Base-by-base conservation (phyloP, 2,888 invertebrate species). In the Steinernema carpocapsae region DNA sequence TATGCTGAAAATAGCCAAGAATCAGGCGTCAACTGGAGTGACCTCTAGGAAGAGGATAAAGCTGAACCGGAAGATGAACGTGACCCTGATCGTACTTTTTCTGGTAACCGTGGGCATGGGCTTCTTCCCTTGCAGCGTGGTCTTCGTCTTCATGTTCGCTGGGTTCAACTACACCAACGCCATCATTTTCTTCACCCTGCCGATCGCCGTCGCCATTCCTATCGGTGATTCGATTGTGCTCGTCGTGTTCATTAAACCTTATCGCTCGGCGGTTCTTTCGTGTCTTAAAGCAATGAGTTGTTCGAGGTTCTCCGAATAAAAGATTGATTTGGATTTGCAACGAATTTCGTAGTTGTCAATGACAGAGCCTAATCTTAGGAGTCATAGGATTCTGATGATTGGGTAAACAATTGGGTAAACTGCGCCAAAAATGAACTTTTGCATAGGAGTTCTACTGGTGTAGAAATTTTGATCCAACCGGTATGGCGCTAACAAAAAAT, bases 121-220 rank as follows among this genome's bases (percentile, higher is more conserved):
- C 48, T 48, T 48, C 48, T 48, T 48, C 48, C 48, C 48, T 19
- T 48, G 48, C n/a, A 48, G n/a, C n/a, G 48, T 48, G 48, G 19
- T 48, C 48, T 4, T 48, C 7, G 19, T 48, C 48, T 48, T 48
- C 48, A 48, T 48, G 48, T n/a, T 48, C n/a, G 19, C 48, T 19
- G n/a, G n/a, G 19, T 48, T 48, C 48, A 48, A 48, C n/a, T 48
- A 48, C n/a, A 48, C 48, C 10, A 48, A 48, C 48, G 48, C 19
- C 10, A 19, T 48, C 10, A 48, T 48, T 17, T 12, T 48, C 7
- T 17, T 48, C n/a, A 19, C 48, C n/a, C 6, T 48, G 48, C 48
- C 48, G 48, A 19, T 19, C n/a, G 48, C 48, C 48, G n/a, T 48
- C 19, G 17, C n/a, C 19, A 48, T 48, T 17, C 48, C 48, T 19